Conservation (phyloP, 2,113 vertebrate species). For the Seriola rivoliana region DNA sequence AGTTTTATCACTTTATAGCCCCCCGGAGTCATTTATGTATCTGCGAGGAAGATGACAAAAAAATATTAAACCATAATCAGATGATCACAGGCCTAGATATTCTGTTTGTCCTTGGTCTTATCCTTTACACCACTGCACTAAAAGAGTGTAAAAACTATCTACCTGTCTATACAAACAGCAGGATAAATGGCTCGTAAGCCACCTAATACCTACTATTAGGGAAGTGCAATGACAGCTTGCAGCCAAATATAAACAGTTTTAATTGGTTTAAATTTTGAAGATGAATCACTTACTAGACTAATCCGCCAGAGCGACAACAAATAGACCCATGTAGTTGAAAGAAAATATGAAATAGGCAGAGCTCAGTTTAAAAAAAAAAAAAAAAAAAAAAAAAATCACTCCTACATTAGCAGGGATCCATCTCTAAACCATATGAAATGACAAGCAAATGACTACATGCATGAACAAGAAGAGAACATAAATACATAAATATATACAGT, state of each 20-base stretch:
- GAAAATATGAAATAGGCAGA: conserved; percentile 36
- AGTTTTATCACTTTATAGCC: conserved; percentile 62
- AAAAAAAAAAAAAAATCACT: neutral
- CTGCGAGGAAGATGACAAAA: conserved; percentile 60
- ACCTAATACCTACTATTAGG: conserved; percentile 54
- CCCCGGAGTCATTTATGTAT: conserved; percentile 53
- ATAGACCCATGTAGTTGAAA: conserved; percentile 38
- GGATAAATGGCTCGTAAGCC: conserved; percentile 53
- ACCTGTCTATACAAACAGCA: conserved; percentile 41
- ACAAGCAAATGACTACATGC: neutral
- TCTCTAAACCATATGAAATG: conserved; percentile 4
- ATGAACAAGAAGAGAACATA: conserved; percentile 2
- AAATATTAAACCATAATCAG: conserved; percentile 61
- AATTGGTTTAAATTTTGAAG: conserved; percentile 55
- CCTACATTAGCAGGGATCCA: neutral
- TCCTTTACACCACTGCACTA: neutral
- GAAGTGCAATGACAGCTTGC: conserved; percentile 42
- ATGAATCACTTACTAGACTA: conserved; percentile 54
- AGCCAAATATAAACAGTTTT: conserved; percentile 57
- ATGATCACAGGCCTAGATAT: conserved; percentile 47
- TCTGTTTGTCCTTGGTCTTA: conserved; percentile 45
- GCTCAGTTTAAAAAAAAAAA: conserved; percentile 15
- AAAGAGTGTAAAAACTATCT: conserved; percentile 29
- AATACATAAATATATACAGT: neutral
- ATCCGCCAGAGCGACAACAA: conserved; percentile 55